A percentile compares a stretch with the other conserved stretches of the same genome.
Conservation (phyloP, 2,797 vertebrate species). For the Hipposideros larvatus region DNA sequence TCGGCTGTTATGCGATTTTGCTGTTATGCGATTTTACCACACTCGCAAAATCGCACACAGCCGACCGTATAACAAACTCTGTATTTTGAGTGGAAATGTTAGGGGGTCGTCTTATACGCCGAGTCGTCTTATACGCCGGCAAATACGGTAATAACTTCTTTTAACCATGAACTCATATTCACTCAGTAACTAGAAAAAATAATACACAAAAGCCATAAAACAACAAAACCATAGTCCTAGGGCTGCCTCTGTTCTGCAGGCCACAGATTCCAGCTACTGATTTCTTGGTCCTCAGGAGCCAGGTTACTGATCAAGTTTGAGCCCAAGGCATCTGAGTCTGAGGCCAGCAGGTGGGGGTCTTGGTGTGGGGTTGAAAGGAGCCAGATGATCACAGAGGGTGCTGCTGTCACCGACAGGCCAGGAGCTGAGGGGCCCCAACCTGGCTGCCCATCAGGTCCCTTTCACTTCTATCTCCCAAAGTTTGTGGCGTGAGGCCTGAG, state of each 20-base stretch:
- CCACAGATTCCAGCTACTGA: not conserved
- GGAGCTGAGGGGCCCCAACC: not conserved
- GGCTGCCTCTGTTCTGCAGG: no score
- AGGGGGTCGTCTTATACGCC: no score
- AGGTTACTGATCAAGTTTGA: not conserved
- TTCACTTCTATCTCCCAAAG: not conserved
- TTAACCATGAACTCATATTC: not conserved
- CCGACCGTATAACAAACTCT: no score
- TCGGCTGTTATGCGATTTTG: no score
- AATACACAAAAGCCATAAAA: not conserved
- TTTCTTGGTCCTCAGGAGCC: not conserved
- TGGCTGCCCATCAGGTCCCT: no score
- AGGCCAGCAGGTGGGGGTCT: not conserved
- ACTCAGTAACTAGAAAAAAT: not conserved
- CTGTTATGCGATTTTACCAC: no score
- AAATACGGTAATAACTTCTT: no score
- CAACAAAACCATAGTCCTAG: accelerated
- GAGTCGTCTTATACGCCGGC: no score
- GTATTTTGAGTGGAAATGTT: no score
- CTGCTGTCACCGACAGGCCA: not conserved
- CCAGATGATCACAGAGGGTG: no score
- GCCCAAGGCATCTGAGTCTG: not conserved
- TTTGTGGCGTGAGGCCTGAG: not conserved
- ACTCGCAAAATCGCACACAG: no score
- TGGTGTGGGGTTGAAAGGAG: not conserved